Conservation (phyloP, 2,113 vertebrate species). For the Perca flavescens region DNA sequence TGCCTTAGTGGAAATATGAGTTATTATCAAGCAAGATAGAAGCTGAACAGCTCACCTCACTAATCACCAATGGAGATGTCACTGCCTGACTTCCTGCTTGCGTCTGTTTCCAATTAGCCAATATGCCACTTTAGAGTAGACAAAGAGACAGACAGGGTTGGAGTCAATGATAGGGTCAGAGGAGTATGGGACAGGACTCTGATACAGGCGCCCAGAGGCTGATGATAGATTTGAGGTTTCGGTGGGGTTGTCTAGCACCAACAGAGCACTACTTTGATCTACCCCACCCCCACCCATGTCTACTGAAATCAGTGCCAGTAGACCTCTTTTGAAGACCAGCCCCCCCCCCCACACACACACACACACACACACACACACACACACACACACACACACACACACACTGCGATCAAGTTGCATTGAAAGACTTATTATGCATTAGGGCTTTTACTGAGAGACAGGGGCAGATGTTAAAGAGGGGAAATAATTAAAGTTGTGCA, state of each 20-base stretch:
- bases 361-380: too few relatives aligned
- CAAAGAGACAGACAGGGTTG: conserved; percentile 50
- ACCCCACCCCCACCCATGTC: conserved; percentile 62
- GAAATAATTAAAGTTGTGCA: conserved; percentile 62
- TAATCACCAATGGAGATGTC: conserved; percentile 50
- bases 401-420: conserved; percentile 56
- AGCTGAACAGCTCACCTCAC: conserved; percentile 15
- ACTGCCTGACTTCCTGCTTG: conserved; percentile 40
- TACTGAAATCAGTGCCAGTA: conserved; percentile 75
- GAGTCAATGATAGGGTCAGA: conserved; percentile 79
- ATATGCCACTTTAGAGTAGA: conserved; percentile 55
- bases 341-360: conserved; percentile 10
- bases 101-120: conserved; percentile 75
- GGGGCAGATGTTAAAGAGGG: conserved; percentile 50
- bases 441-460: conserved; percentile 30
- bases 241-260: conserved; percentile 57
- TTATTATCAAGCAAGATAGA: neutral
- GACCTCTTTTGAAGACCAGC: conserved; percentile 71
- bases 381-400: neutral
- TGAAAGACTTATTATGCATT: conserved; percentile 56
- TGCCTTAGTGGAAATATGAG: neutral
- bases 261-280: conserved; percentile 82
- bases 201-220: conserved; percentile 67
- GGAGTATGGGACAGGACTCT: conserved; percentile 61
- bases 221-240: conserved; percentile 77